A percentile compares a stretch with the other conserved stretches of the same genome.
Conservation (phyloP, 2,797 vertebrate genomes). For the Gadopsis marmoratus region DNA sequence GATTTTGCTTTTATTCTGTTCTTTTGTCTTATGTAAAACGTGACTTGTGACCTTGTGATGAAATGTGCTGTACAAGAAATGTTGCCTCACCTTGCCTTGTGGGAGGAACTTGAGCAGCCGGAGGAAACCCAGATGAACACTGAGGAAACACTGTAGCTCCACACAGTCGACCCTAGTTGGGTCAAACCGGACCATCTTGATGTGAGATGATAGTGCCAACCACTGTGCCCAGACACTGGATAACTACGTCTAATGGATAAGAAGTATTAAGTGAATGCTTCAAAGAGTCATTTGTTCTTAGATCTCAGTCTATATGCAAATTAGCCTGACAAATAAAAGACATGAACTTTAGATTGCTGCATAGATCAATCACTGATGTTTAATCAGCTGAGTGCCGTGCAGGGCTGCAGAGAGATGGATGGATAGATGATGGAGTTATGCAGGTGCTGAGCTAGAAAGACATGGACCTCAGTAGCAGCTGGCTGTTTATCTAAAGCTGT, state of each 20-base stretch:
- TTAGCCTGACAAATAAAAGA: slow-evolving; percentile 60
- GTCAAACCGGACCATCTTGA: neutral
- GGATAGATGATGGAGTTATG: slow-evolving; percentile 59
- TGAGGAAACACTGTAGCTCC: neutral
- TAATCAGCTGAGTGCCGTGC: slow-evolving; percentile 63
- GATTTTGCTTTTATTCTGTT: neutral
- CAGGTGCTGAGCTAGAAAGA: slow-evolving; percentile 54
- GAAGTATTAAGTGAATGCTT: slow-evolving; percentile 31
- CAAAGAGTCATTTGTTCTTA: slow-evolving; percentile 57
- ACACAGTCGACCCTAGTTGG: neutral
- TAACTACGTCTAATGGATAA: slow-evolving; percentile 31
- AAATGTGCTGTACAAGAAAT: slow-evolving; percentile 10
- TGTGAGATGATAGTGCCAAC: neutral
- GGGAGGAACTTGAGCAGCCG: neutral
- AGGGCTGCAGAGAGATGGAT: slow-evolving; percentile 33
- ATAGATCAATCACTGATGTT: slow-evolving; percentile 64
- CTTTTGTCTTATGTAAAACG: neutral
- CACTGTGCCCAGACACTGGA: neutral
- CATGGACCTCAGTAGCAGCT: slow-evolving; percentile 52
- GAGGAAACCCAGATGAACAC: neutral
- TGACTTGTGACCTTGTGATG: neutral
- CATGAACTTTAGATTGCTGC: slow-evolving; percentile 54
- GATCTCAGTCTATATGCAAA: slow-evolving; percentile 73
- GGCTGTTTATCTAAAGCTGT: slow-evolving; percentile 68
- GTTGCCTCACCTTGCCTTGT: neutral